Evolutionary conservation across 2,797 vertebrate species (phyloP).

Genomic region (Liasis olivaceus): DNA sequence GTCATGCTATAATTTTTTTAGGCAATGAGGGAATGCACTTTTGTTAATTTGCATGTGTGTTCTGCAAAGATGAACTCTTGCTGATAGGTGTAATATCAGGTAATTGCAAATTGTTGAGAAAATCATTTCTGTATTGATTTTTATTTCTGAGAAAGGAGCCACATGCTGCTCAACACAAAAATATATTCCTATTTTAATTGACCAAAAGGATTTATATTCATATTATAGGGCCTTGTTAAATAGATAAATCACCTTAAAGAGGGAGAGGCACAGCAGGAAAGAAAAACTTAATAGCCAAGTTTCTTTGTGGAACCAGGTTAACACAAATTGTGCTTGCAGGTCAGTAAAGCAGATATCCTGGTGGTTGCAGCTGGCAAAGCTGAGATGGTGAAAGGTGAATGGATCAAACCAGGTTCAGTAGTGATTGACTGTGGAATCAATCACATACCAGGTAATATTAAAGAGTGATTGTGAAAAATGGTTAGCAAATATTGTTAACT

Average conservation of each 20-base stretch:
- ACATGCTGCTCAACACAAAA: not conserved
- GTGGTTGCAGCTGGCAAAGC: slow-evolving; percentile 93
- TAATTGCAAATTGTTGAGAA: not conserved
- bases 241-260: not conserved
- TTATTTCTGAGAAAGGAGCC: not conserved
- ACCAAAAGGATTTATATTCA: not conserved
- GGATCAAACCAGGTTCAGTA: slow-evolving; percentile 94
- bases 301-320: not conserved
- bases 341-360: slow-evolving; percentile 92
- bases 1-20: not conserved
- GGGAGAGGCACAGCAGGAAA: not conserved
- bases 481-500: not conserved
- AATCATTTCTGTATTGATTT: not conserved
- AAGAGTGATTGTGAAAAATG: not conserved
- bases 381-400: slow-evolving; percentile 95
- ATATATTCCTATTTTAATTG: not conserved
- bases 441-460: slow-evolving; percentile 83
- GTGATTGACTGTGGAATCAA: slow-evolving; percentile 99
- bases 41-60: not conserved
- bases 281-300: not conserved
- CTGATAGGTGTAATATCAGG: not conserved
- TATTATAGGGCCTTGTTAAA: not conserved
- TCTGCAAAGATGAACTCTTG: not conserved
- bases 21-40: not conserved
- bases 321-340: slow-evolving; percentile 69